Percentiles rank a stretch among this genome's conserved stretches.
Evolutionary conservation across 1,140 invertebrate species (phyloP).

Genomic region (Planococcus citri): DNA sequence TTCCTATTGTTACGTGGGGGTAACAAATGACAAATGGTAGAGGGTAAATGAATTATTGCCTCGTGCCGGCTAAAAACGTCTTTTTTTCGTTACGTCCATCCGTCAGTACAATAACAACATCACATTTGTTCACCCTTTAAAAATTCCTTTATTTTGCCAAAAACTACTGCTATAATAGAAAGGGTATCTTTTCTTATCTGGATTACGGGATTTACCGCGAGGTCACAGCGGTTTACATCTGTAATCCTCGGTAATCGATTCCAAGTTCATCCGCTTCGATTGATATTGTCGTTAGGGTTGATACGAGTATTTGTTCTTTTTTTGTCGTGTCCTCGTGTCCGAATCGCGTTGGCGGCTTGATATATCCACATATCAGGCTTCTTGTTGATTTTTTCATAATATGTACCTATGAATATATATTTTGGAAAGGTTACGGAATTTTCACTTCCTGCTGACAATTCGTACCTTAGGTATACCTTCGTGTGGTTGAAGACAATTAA

Average conservation of each 20-base stretch:
- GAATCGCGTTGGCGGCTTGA: background rate
- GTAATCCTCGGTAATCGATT: conserved; percentile 18
- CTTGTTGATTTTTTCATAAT: too few species aligned
- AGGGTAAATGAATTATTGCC: conserved; percentile 20
- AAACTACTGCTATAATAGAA: conserved; percentile 9
- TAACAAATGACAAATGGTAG: conserved; percentile 10
- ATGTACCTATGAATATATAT: too few species aligned
- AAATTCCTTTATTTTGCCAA: conserved; percentile 16
- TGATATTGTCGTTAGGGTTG: background rate
- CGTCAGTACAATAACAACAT: conserved; percentile 19
- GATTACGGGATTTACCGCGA: conserved; percentile 11
- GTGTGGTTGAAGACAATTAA: too few species aligned
- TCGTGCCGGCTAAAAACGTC: conserved; percentile 12
- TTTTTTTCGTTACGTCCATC: conserved; percentile 19
- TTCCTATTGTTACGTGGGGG: background rate
- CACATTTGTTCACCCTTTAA: conserved; percentile 12
- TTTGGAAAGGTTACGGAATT: too few species aligned
- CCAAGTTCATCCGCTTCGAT: conserved; percentile 12
- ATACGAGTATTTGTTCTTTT: background rate
- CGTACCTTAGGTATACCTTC: too few species aligned
- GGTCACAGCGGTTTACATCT: conserved; percentile 7
- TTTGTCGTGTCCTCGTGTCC: background rate
- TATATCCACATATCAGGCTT: too few species aligned
- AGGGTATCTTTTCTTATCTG: conserved; percentile 7
- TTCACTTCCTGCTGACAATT: too few species aligned